Evolutionary conservation across 2,113 vertebrate genomes (phyloP).

Genomic region (Brevimyrus niger): DNA sequence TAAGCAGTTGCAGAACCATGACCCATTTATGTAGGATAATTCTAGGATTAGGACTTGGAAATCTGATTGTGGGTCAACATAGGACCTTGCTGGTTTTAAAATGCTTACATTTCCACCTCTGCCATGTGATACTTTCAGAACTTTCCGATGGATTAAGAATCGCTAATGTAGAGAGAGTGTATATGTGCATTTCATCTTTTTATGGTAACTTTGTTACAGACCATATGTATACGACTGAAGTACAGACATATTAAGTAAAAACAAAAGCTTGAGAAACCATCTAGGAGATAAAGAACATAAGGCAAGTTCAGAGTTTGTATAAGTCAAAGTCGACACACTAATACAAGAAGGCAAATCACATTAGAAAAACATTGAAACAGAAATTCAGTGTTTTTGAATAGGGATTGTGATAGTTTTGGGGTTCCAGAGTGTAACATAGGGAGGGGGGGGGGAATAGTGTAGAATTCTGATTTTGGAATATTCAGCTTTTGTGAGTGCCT

Average conservation of each 20-base stretch:
- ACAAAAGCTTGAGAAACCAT: neutral
- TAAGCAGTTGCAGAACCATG: too few species aligned
- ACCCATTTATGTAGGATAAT: too few species aligned
- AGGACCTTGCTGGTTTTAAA: too few species aligned
- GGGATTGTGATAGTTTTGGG: neutral
- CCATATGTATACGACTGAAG: neutral
- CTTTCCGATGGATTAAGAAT: too few species aligned
- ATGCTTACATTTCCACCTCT: too few species aligned
- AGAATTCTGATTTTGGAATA: neutral
- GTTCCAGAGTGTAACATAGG: neutral
- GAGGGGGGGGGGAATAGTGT: neutral
- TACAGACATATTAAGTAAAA: neutral
- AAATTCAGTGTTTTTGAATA: neutral
- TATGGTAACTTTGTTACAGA: neutral
- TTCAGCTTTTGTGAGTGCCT: neutral
- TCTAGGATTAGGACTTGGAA: too few species aligned
- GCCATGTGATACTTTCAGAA: too few species aligned
- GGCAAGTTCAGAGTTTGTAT: neutral
- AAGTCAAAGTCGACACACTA: neutral
- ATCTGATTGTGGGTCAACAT: too few species aligned
- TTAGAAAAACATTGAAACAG: neutral
- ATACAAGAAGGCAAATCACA: neutral
- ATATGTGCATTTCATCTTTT: neutral
- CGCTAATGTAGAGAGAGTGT: neutral
- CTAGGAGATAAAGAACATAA: neutral